Conservation (phyloP, 2,113 vertebrate species). For the Gopherus flavomarginatus region DNA sequence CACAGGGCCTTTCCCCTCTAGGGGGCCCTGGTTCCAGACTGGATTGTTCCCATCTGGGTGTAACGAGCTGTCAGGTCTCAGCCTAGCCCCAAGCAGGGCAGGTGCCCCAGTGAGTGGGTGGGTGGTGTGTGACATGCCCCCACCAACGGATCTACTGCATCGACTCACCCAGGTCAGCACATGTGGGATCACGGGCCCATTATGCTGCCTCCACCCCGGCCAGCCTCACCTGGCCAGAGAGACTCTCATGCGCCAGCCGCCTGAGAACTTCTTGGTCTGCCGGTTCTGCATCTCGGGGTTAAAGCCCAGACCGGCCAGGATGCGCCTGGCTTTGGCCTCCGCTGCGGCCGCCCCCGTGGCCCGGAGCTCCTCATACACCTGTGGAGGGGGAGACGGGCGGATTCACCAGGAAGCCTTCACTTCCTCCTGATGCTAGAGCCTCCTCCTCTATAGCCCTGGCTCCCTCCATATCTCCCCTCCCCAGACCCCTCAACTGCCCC, state of each 20-base stretch:
- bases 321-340: constrained; percentile 90
- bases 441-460: too few species aligned
- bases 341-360: constrained; percentile 89
- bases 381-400: not conserved
- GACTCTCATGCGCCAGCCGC: constrained; percentile 96
- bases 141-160: too few species aligned
- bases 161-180: not conserved
- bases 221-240: constrained; percentile 87
- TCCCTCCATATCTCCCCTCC: not conserved
- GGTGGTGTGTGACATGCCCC: too few species aligned
- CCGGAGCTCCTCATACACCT: constrained; percentile 93
- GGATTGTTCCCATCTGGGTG: not conserved
- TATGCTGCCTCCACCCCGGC: too few species aligned
- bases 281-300: constrained; percentile 94
- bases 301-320: constrained; percentile 91
- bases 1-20: not conserved
- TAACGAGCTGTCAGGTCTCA: not conserved
- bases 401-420: too few species aligned
- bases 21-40: not conserved
- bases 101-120: too few species aligned
- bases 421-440: not conserved
- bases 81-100: not conserved
- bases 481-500: too few species aligned
- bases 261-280: constrained; percentile 92
- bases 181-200: too few species aligned